Percentiles rank a stretch among this genome's conserved stretches.
Conservation (phyloP, 2,113 vertebrate species). For the Phylloscopus whistleri region DNA sequence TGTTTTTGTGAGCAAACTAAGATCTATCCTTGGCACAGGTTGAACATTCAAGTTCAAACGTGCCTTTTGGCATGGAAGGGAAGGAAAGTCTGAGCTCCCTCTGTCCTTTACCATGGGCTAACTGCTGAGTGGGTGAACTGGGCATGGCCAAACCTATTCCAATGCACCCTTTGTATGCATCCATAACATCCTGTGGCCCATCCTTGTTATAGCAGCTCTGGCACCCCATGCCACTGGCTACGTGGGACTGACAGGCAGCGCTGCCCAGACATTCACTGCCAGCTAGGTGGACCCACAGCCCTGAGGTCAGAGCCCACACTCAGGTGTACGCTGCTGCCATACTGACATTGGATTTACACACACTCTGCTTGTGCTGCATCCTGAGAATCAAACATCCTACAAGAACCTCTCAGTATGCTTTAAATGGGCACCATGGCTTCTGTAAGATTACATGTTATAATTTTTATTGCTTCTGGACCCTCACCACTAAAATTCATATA, state of each 20-base stretch:
- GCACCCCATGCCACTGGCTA: background rate
- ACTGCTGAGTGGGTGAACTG: background rate
- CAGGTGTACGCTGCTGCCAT: background rate
- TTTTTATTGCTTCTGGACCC: background rate
- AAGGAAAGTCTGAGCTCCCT: background rate
- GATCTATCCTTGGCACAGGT: background rate
- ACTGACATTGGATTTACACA: background rate
- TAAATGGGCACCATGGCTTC: background rate
- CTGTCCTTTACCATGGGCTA: background rate
- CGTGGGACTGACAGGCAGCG: background rate
- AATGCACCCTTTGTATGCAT: rapidly evolving
- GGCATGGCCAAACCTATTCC: background rate
- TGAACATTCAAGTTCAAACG: background rate
- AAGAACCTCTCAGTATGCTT: background rate
- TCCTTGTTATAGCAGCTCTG: background rate
- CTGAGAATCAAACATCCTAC: background rate
- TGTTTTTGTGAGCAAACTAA: background rate
- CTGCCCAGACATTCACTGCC: background rate
- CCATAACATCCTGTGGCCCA: background rate
- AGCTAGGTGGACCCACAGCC: background rate
- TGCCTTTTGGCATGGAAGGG: background rate
- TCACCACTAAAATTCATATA: background rate
- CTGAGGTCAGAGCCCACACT: background rate
- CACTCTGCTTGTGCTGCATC: background rate
- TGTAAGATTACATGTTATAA: background rate